Evolutionary conservation across 2,888 invertebrate species (phyloP).

Genomic region (Aromia moschata): DNA sequence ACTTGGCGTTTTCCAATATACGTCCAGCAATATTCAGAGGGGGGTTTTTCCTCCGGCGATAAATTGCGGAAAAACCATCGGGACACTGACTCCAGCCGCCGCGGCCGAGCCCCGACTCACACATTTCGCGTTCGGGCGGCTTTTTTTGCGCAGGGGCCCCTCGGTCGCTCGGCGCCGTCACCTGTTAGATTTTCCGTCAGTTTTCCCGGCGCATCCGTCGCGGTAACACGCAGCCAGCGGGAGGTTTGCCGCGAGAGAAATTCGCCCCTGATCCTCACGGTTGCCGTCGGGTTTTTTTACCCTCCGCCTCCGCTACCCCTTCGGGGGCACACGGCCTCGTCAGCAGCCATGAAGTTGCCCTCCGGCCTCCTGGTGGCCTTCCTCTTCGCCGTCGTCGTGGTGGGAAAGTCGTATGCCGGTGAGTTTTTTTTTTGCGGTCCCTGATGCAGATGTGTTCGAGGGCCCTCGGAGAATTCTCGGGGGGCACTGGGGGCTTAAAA

Average conservation of each 20-base stretch:
- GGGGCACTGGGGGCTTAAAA: not conserved
- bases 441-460: not conserved
- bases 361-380: conserved; percentile 21
- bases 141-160: conserved; percentile 35
- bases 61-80: conserved; percentile 1
- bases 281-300: conserved; percentile 1
- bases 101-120: conserved; percentile 4
- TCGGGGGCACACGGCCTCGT: conserved; percentile 5
- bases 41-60: no score
- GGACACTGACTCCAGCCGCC: not conserved
- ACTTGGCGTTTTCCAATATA: no score
- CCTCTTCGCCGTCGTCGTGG: conserved; percentile 25
- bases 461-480: not conserved
- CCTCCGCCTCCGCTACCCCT: not conserved
- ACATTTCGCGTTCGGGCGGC: conserved; percentile 14
- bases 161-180: conserved; percentile 26
- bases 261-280: not conserved
- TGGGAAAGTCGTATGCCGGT: conserved; percentile 31
- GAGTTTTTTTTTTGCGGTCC: conserved; percentile 12
- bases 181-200: conserved; percentile 48
- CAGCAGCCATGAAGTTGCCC: conserved; percentile 21
- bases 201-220: conserved; percentile 39
- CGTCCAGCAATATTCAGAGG: no score
- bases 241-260: no score
- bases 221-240: conserved; percentile 21